Percentiles rank a stretch among this genome's conserved stretches.
These are phyloP conservation scores for Anorthoa munda DNA, from an alignment of 2,888 invertebrate species.

Conservation along the genomic window DNA sequence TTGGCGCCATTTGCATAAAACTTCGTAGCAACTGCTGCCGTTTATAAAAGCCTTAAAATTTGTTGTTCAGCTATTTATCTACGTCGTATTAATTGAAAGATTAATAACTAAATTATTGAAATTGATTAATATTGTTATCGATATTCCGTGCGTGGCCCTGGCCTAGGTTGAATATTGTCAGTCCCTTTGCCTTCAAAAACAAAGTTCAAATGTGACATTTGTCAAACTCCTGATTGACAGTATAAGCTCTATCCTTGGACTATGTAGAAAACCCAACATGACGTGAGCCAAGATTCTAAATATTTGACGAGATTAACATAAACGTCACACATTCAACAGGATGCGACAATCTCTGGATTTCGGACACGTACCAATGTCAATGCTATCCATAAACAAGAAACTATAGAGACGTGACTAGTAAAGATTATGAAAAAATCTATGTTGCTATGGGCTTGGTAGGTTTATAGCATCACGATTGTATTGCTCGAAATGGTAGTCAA, in stretches of 20 bases:
- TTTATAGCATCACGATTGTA: background rate
- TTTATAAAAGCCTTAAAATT: slow-evolving; percentile 20
- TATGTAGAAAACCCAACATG: slow-evolving; percentile 15
- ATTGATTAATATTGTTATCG: slow-evolving; percentile 36
- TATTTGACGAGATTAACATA: slow-evolving; percentile 43
- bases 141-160: slow-evolving; percentile 15
- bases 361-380: slow-evolving; percentile 68
- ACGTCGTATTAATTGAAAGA: slow-evolving; percentile 31
- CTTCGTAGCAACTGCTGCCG: slow-evolving; percentile 28
- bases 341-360: slow-evolving; percentile 62
- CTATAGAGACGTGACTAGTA: slow-evolving; percentile 65
- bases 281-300: slow-evolving; percentile 7
- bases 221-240: slow-evolving; percentile 13
- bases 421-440: slow-evolving; percentile 46
- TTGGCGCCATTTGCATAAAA: slow-evolving; percentile 64
- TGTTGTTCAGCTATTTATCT: slow-evolving; percentile 23
- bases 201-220: slow-evolving; percentile 7
- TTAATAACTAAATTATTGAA: slow-evolving; percentile 26
- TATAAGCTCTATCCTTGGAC: slow-evolving; percentile 15
- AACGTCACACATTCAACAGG: slow-evolving; percentile 59
- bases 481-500: background rate
- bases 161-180: slow-evolving; percentile 4
- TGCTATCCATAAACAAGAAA: slow-evolving; percentile 62
- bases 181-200: slow-evolving; percentile 22
- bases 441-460: slow-evolving; percentile 31